phyloP scores from a whole-genome alignment of 1,140 invertebrate genomes.

The Formica selysi region DNA sequence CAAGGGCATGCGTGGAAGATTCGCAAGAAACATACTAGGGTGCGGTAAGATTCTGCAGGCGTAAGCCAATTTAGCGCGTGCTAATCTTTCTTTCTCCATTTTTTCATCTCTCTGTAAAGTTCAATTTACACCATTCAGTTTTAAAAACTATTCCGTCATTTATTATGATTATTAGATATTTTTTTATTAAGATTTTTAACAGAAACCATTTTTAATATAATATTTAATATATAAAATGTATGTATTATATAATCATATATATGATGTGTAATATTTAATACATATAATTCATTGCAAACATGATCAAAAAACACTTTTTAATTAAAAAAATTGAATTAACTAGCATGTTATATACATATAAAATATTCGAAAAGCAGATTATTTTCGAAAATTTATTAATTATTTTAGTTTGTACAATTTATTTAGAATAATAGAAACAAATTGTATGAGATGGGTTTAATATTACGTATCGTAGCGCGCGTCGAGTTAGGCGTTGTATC shows the following conservation, averaged over 20 bases:
- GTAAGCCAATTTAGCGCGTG: constrained; percentile 81
- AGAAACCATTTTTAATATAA: background rate
- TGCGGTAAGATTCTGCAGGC: constrained; percentile 78
- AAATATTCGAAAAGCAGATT: background rate
- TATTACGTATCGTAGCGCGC: constrained; percentile 34
- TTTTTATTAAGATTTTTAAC: background rate
- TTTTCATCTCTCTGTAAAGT: constrained; percentile 8
- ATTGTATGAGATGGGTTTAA: constrained; percentile 30
- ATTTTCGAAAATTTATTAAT: background rate
- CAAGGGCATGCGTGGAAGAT: constrained; percentile 9
- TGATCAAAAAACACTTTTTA: background rate
- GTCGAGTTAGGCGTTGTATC: constrained; percentile 79
- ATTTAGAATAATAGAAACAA: background rate
- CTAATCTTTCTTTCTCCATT: constrained; percentile 17
- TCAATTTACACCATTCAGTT: constrained; percentile 10
- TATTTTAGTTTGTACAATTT: background rate
- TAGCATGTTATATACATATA: too few relatives aligned
- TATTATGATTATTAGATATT: background rate
- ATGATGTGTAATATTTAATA: background rate
- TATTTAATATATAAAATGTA: background rate
- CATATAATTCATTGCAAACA: too few relatives aligned
- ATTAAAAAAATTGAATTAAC: background rate
- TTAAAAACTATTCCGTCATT: background rate
- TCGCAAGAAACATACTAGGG: constrained; percentile 1
- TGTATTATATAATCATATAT: too few relatives aligned